phyloP scores from a whole-genome alignment of 92 coral and sea anemone genomes.

The Epizoanthus scotinus region DNA sequence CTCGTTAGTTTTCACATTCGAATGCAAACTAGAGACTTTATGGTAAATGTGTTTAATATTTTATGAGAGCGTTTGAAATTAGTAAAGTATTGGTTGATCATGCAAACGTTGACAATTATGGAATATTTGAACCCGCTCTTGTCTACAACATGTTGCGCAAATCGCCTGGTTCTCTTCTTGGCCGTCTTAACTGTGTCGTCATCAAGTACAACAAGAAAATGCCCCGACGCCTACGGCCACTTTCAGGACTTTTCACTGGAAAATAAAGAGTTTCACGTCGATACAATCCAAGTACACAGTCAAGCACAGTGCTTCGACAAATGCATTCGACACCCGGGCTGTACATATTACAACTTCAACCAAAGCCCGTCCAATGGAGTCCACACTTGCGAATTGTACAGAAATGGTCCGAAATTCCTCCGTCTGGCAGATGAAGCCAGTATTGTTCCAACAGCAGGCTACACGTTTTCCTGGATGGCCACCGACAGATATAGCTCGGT shows the following conservation, averaged over 20 bases:
- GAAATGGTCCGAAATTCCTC: not conserved
- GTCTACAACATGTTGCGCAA: constrained; percentile 1
- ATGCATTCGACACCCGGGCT: constrained; percentile 16
- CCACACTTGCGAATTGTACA: constrained; percentile 20
- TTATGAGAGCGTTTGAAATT: constrained; percentile 4
- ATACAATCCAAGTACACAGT: constrained; percentile 6
- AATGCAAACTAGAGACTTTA: not conserved
- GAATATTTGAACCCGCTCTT: not conserved
- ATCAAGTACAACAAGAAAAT: not conserved
- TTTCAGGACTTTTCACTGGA: constrained; percentile 27
- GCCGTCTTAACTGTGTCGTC: not conserved
- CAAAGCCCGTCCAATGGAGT: constrained; percentile 12
- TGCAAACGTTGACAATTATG: not conserved
- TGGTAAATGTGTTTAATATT: not conserved
- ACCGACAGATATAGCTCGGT: no score
- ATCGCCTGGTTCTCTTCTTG: not conserved
- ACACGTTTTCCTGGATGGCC: no score
- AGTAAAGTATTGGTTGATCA: constrained; percentile 1
- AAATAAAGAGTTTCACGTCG: not conserved
- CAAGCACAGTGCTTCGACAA: constrained; percentile 24
- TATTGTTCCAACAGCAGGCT: not conserved
- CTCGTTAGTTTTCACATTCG: not conserved
- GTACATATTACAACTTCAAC: constrained; percentile 22
- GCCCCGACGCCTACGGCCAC: constrained; percentile 25
- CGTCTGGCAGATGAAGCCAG: not conserved